Base-by-base conservation (phyloP, 2,888 invertebrate genomes). In the Stomorhina lunata region DNA sequence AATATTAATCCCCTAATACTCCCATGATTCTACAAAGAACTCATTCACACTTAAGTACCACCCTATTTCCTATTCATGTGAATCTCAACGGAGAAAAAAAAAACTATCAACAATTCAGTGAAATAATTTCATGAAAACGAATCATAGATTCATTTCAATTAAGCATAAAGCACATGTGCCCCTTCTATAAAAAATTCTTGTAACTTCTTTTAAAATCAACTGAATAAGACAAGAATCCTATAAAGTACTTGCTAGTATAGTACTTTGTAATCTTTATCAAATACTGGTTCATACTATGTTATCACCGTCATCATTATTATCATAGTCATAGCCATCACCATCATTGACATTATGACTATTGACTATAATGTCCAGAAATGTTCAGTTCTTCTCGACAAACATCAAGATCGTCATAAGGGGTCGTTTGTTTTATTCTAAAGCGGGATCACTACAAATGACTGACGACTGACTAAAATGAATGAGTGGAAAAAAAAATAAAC, bases 251-350 rank as follows among this genome's bases (percentile, higher is more conserved):
- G 48, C 15, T 50, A 5, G 53, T 43, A 20, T 34, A 66, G 7
- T n/a, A 20, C n/a, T 15, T 10, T 17, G 17, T 12, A 34, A 40
- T 20, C n/a, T 61, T 72, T 61, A 29, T 61, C 20, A 53, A 15
- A 29, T 22, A 32, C n/a, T 17, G 17, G 32, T 32, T n/a, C 10
- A 3, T 45, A 45, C 85, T 86, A 85, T 86, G 85, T 85, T 86
- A 88, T 87, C 84, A 84, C 85, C 85, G 81, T 83, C 83, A 55
- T 53, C 50, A 57, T 50, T 86, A 85, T 85, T 86, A 88, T 87
- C 84, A 84, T 84, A 84, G 81, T 83, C 83, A 55, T 53, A 37
- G 50, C 43, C 78, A 66, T 61, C 55, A 48, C 50, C 6, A 45
- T 72, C 25, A 75, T 61, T 63, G 48, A 65, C 48, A 65, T 76